phyloP scores from a whole-genome alignment of 2,888 invertebrate genomes.

The Pilophorus perplexus region DNA sequence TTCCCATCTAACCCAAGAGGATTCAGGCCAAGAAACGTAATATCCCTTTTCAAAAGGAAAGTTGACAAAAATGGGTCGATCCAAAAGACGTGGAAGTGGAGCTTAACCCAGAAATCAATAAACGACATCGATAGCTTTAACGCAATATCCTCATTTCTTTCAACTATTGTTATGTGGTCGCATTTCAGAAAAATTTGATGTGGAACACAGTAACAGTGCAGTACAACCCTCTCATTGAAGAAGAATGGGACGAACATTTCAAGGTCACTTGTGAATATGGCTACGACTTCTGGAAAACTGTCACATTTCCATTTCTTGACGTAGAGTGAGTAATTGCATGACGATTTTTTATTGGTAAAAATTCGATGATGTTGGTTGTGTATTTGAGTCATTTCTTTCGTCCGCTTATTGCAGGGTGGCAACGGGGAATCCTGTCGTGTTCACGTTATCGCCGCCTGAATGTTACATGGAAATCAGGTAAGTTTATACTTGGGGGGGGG shows the following conservation, averaged over 20 bases:
- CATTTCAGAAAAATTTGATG: constrained; percentile 94
- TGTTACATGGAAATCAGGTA: constrained; percentile 90
- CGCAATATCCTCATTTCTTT: too few species aligned
- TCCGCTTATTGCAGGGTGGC: constrained; percentile 67
- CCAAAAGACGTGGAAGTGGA: neutral
- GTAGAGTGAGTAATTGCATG: constrained; percentile 84
- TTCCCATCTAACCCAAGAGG: too few species aligned
- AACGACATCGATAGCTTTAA: too few species aligned
- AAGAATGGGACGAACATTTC: constrained; percentile 91
- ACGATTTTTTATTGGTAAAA: too few species aligned
- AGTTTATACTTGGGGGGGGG: neutral
- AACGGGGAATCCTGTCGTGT: constrained; percentile 90
- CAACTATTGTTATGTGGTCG: too few species aligned
- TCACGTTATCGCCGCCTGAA: constrained; percentile 88
- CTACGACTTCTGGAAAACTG: constrained; percentile 95
- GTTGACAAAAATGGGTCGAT: too few species aligned
- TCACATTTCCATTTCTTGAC: constrained; percentile 89
- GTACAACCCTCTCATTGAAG: constrained; percentile 88
- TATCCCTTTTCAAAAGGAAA: too few species aligned
- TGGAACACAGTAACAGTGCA: constrained; percentile 95
- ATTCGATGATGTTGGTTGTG: too few species aligned
- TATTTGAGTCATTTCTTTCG: too few species aligned
- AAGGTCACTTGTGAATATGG: constrained; percentile 95
- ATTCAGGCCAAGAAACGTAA: too few species aligned
- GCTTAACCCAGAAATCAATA: neutral